Evolutionary conservation across 2,113 vertebrate genomes (phyloP), one percentile per base, ranked within the genome.

Genomic region (Scatophagus argus): DNA sequence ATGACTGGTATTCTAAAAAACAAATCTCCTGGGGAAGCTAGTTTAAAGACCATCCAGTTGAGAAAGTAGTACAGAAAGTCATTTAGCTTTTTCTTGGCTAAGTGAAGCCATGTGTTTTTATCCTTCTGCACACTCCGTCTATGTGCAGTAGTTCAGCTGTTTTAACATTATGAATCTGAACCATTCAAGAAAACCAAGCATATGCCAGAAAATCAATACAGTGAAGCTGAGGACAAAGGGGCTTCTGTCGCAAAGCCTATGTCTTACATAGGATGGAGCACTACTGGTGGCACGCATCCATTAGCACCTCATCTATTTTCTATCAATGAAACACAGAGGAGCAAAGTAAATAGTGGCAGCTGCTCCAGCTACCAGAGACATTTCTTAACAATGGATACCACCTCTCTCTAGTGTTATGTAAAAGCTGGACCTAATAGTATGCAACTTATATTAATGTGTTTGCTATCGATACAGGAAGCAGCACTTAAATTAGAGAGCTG

Each of bases 301-400:
- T 87, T 89, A 88, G 76, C 52, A 46, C 41, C 77, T 79, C 71
- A 83, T 91, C 87, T 86, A 84, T 81, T 88, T 85, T 74, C 87
- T 63, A 87, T 91, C 89, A 90, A 27, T 78, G 74, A 73, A 82
- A 69, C 83, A 65, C 71, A 5, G 62, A 86, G 74, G 21, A 56
- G 59, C 59, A 64, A 43, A 77, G 67, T 71, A 83, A 81, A 84
- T 51, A 69, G 76, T 76, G 43, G 46, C 89, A 88, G 84, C 75
- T 89, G 82, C 70, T 36, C 9, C 13, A 6, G 29, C 46, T 19
- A 21, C 23, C 62, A 19, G 5, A 75, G 29, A 64, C 27, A 43
- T 54, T 64, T 69, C 56, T 39, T 16, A 41, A 44, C 32, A 36
- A 32, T 6, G 17, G 39, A 21, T 23, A 1, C 46, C 4, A 12